Conservation (phyloP, 2,888 invertebrate species). For the Prosapia bicincta region DNA sequence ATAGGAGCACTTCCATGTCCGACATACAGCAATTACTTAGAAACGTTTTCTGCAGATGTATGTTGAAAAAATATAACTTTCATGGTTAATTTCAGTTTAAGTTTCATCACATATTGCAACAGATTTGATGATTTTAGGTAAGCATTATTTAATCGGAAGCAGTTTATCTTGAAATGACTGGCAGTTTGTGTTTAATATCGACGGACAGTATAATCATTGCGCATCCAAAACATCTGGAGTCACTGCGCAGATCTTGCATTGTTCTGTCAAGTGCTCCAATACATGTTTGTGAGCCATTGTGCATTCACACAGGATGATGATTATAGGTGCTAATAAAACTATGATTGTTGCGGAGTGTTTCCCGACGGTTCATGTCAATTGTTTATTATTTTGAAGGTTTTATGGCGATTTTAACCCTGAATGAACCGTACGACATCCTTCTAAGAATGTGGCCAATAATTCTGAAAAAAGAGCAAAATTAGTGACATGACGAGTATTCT, state of each 20-base stretch:
- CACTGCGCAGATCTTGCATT: conserved; percentile 38
- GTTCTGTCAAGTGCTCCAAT: conserved; percentile 40
- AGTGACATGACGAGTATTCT: conserved; percentile 35
- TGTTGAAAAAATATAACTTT: no score
- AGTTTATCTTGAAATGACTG: conserved; percentile 33
- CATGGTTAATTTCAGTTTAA: conserved; percentile 19
- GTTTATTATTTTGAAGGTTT: conserved; percentile 41
- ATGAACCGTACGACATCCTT: conserved; percentile 42
- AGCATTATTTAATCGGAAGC: conserved; percentile 30
- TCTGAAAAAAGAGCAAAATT: conserved; percentile 39
- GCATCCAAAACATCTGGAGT: conserved; percentile 33
- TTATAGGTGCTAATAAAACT: conserved; percentile 39
- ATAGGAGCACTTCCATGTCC: conserved; percentile 42
- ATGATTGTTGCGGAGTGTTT: conserved; percentile 41
- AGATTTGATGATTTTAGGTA: no score
- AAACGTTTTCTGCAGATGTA: conserved; percentile 41
- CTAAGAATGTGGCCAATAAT: conserved; percentile 39
- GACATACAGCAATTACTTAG: conserved; percentile 43
- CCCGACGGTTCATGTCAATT: no score
- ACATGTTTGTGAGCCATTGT: conserved; percentile 40
- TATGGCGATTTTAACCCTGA: conserved; percentile 41
- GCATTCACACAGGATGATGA: conserved; percentile 42
- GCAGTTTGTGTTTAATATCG: conserved; percentile 34
- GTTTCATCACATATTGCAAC: conserved; percentile 23
- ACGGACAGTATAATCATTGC: conserved; percentile 31